Evolutionary conservation across 2,113 vertebrate species (phyloP), one percentile per base, ranked within the genome.

Genomic region (Mixornis gularis): DNA sequence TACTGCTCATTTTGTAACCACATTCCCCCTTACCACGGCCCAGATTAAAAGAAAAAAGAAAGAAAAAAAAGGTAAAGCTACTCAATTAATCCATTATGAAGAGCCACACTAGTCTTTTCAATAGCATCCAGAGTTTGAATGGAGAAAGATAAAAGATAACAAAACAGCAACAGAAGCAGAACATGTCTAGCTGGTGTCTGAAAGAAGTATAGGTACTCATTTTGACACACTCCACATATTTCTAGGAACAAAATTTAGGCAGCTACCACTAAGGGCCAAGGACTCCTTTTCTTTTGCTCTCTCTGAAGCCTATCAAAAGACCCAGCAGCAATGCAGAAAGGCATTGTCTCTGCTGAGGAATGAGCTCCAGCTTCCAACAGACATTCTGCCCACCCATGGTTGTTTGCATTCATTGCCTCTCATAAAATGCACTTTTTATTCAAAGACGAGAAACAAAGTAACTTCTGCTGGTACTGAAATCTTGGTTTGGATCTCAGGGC

Each of bases 381-480:
- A 76, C 38, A 68, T 87, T 91, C 81, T 87, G 63, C 74, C 63
- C 66, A 69, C 63, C 70, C 84, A 69, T 79, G 34, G 22, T 58
- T 79, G 76, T 76, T 91, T 92, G 78, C 65, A 56, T 87, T 89
- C 70, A 76, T 69, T 89, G 41, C 22, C 46, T 70, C 46, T 73
- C 66, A 79, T 62, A 87, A 92, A 87, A 91, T 34, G 34, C 34
- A 87, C 22, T 48, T 93, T 92, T 92, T 72, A 44, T 82, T 94
- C 66, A 89, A 84, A 79, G 36, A 90, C 48, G 10, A 85, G 36
- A 89, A 89, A 95, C 44, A 92, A 94, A 88, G 15, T 60, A 87
- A 79, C 10, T 24, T 68, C 52, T 92, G 17, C 78, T 89, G 25
- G 44, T 89, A 60, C 65, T 79, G 40, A 92, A 92, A 89, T 92